Base-by-base conservation (phyloP, 2,797 vertebrate genomes). In the Vespertilio murinus region DNA sequence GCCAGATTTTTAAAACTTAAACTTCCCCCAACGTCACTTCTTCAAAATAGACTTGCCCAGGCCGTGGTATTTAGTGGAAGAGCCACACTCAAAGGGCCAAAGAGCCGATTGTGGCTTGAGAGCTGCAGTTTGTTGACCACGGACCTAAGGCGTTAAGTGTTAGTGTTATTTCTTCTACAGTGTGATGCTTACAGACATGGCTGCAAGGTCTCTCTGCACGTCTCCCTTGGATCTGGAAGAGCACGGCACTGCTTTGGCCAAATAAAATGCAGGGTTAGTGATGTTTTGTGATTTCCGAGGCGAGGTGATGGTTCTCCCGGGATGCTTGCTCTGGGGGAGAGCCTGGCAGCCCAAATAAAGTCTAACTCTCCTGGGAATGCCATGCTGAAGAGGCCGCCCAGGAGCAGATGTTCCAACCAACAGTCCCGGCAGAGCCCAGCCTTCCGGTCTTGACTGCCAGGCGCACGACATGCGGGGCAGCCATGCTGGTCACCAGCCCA, bases 201-300 rank as follows among this genome's bases (percentile, higher is more conserved):
- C 42, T 30, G 17, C 40, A 79, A 71, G 10, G 35, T 42, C 49
- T 92, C 49, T 92, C n/a, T 77, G 18, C 52, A 54, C 52, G 65
- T 64, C 85, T 59, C 20, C 47, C 22, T 65, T 79, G 74, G 69
- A 81, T 88, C 25, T 70, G 13, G 56, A 61, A 88, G 59, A 42
- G 52, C 6, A 3, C 14, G 18, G 12, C 7, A 33, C 0, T n/a
- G 69, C 33, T 42, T 71, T 64, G 42, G 38, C 47, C 81, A 35
- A 54, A 95, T 2, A 17, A 13, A 89, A 92, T 3, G 47, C 17
- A 49, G 30, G 9, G 35, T 82, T 54, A 6, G 14, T 35, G n/a
- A 70, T 22, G 22, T 65, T 81, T 6, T 79, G 33, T 83, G 78
- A 56, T 86, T 95, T 94, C 84, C 20, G 33, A 92, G 20, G 54